These are phyloP conservation scores for Pollicipes pollicipes DNA, from an alignment of 1,140 invertebrate species.

Conservation along the genomic window DNA sequence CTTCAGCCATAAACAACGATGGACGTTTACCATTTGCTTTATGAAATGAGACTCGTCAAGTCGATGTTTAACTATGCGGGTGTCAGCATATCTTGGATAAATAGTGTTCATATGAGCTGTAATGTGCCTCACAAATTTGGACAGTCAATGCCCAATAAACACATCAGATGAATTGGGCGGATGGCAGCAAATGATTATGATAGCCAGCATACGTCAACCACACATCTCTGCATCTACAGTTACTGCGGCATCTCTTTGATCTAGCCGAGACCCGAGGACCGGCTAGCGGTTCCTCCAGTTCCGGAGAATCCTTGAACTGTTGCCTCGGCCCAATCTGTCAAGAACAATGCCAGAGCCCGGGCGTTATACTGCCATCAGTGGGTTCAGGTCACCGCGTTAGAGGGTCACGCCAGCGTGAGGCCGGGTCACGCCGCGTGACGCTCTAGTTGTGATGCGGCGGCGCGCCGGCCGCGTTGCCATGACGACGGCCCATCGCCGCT, in stretches of 20 bases:
- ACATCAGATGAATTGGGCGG: neutral
- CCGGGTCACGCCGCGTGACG: neutral
- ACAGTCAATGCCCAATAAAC: no score
- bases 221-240: no score
- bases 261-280: no score
- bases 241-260: no score
- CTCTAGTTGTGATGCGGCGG: neutral
- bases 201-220: no score
- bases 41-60: no score
- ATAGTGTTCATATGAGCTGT: neutral
- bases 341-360: neutral
- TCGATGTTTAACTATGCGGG: neutral
- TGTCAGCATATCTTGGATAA: neutral
- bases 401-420: no score
- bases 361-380: neutral
- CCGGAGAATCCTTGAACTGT: no score
- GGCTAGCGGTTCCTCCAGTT: no score
- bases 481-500: neutral
- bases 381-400: neutral
- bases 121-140: neutral
- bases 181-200: neutral
- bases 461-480: neutral
- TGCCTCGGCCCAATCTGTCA: neutral
- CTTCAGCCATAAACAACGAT: no score
- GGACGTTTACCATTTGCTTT: no score